Evolutionary conservation across 2,888 invertebrate genomes (phyloP), one percentile per base, ranked within the genome.

Genomic region (Pelosia muscerda): DNA sequence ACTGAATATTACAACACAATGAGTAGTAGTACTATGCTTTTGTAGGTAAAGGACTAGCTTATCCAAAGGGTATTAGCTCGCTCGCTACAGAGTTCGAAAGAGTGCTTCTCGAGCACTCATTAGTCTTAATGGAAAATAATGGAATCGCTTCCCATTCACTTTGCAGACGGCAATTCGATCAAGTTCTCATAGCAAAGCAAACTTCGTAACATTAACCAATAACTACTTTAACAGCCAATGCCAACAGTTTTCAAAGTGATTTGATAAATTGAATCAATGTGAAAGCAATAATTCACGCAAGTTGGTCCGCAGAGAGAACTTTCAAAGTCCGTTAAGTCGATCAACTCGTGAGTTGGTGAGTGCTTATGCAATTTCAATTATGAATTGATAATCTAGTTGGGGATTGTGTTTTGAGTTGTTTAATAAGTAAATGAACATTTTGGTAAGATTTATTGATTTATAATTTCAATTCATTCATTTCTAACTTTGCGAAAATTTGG

Each of bases 271-370:
- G 31, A 56, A 66, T 61, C 28, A 55, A 56, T 54, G 23, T 25
- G 8, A 15, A 54, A 11, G 65, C 54, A 60, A 66, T 66, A 25
- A 66, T 38, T 65, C 28, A 22, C 26, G 23, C 28, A 61, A 66
- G 55, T 42, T 66, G 23, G 61, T 60, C 59, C 31, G 11, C 55
- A 19, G 42, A 53, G 53, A n/a, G 23, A 22, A 54, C 60, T 60
- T 65, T 22, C 55, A 28, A 56, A 61, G 55, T 61, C 22, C 66
- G 19, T 19, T 10, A 53, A 5, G 15, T 53, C 15, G 34, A 8
- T n/a, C 28, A n/a, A 22, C 26, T 59, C 19, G 25, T 4, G 38
- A 38, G 13, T 15, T 38, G 38, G n/a, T 59, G 34, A 65, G 26
- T 59, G 25, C 3, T 65, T 34, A 25, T n/a, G n/a, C n/a, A 34